Conservation (phyloP, 2,888 invertebrate species). For the Chydorus sphaericus region DNA sequence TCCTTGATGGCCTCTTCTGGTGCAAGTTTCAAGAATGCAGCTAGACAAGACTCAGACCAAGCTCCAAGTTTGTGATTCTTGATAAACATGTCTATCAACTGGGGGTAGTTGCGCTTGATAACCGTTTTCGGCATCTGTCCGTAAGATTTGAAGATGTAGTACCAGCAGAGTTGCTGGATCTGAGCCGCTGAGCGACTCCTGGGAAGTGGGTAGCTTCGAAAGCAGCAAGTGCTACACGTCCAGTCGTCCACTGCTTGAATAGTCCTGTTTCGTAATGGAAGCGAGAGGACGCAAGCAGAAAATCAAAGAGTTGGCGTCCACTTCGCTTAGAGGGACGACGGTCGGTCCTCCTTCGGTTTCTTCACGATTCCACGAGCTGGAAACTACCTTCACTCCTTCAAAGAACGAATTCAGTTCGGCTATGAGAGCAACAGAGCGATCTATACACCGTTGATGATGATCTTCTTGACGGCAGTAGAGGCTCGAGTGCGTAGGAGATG, state of each 20-base stretch:
- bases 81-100: constrained; percentile 36
- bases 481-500: constrained; percentile 47
- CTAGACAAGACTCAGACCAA: constrained; percentile 55
- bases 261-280: constrained; percentile 25
- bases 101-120: constrained; percentile 10
- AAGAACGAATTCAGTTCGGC: constrained; percentile 48
- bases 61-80: constrained; percentile 32
- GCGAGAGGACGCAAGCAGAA: constrained; percentile 29
- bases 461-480: constrained; percentile 40
- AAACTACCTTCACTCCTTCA: constrained; percentile 33
- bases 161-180: constrained; percentile 12
- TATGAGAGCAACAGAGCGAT: constrained; percentile 46
- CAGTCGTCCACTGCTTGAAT: constrained; percentile 42
- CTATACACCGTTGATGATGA: constrained; percentile 48
- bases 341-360: constrained; percentile 26
- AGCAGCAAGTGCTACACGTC: constrained; percentile 50
- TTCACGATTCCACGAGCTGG: background rate
- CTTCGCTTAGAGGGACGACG: constrained; percentile 30
- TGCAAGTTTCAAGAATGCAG: constrained; percentile 47
- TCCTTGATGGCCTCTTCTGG: constrained; percentile 48
- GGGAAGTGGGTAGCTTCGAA: constrained; percentile 63
- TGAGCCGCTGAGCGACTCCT: constrained; percentile 27
- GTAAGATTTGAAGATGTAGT: constrained; percentile 10
- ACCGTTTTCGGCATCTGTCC: constrained; percentile 6
- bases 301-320: constrained; percentile 29